Evolutionary conservation across 2,888 invertebrate genomes (phyloP).

Genomic region (Furcula furcula): DNA sequence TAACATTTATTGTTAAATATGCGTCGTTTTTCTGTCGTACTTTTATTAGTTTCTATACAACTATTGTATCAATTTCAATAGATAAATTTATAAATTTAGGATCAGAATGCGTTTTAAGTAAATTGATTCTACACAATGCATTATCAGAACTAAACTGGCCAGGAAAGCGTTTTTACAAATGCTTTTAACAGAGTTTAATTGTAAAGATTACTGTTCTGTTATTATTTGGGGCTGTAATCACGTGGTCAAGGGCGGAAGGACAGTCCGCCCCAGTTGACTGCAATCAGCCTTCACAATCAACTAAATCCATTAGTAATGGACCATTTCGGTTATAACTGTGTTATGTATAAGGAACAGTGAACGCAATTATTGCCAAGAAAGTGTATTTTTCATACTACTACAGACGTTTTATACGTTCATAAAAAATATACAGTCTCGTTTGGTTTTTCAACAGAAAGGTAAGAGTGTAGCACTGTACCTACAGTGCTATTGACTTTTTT

Average conservation of each 20-base stretch:
- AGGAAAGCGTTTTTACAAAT: conserved; percentile 2
- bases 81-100: conserved; percentile 1
- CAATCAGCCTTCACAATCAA: conserved; percentile 1
- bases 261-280: conserved; percentile 2
- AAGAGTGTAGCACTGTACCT: too few relatives aligned
- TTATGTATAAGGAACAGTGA: too few relatives aligned
- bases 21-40: background rate
- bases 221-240: conserved; percentile 1
- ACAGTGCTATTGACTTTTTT: too few relatives aligned
- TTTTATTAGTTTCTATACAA: background rate
- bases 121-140: conserved; percentile 1
- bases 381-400: too few relatives aligned
- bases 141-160: conserved; percentile 2
- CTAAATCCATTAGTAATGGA: too few relatives aligned
- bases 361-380: too few relatives aligned
- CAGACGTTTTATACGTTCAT: too few relatives aligned
- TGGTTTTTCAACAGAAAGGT: too few relatives aligned
- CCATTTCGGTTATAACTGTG: too few relatives aligned
- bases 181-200: conserved; percentile 2
- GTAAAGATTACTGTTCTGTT: background rate
- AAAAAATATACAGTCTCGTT: too few relatives aligned
- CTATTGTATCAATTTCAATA: background rate
- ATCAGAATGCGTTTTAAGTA: conserved; percentile 1
- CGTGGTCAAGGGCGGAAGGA: conserved; percentile 1
- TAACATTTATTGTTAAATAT: background rate